Conservation (phyloP, 2,888 invertebrate genomes). For the Cryptus viduatorius region DNA sequence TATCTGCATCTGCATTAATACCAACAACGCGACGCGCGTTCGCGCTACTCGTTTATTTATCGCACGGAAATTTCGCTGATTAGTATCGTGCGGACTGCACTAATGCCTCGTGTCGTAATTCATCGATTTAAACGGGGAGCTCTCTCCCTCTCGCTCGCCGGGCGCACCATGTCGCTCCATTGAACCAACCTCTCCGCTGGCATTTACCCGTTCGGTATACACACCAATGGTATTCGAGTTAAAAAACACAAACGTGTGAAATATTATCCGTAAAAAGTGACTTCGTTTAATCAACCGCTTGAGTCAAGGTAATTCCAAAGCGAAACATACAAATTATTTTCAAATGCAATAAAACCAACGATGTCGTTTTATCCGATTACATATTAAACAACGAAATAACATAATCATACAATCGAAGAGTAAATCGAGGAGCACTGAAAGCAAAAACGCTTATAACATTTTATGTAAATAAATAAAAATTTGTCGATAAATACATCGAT, state of each 20-base stretch:
- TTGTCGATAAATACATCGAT: no score
- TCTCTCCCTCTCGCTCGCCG: conserved; percentile 66
- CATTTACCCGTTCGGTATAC: conserved; percentile 63
- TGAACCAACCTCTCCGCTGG: conserved; percentile 64
- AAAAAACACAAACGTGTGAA: conserved; percentile 51
- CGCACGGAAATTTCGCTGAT: conserved; percentile 85
- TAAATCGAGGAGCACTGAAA: no score
- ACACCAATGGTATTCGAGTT: conserved; percentile 28
- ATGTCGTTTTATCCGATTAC: conserved; percentile 14
- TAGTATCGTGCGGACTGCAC: conserved; percentile 84
- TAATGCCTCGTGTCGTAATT: conserved; percentile 85
- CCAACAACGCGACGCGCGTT: conserved; percentile 74
- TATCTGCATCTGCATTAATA: conserved; percentile 68
- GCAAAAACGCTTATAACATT: no score
- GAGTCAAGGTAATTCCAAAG: conserved; percentile 45
- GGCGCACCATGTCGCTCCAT: conserved; percentile 58
- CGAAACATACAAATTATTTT: conserved; percentile 29
- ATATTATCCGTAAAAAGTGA: conserved; percentile 55
- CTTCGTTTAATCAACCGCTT: conserved; percentile 56
- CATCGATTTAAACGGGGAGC: conserved; percentile 83
- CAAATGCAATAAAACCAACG: conserved; percentile 1
- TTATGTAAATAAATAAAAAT: no score
- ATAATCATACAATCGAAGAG: not conserved
- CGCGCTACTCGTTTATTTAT: conserved; percentile 83
- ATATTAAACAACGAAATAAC: not conserved